These are phyloP conservation scores for Eulemur rufifrons DNA, from an alignment of 2,113 vertebrate genomes.

Conservation along the genomic window DNA sequence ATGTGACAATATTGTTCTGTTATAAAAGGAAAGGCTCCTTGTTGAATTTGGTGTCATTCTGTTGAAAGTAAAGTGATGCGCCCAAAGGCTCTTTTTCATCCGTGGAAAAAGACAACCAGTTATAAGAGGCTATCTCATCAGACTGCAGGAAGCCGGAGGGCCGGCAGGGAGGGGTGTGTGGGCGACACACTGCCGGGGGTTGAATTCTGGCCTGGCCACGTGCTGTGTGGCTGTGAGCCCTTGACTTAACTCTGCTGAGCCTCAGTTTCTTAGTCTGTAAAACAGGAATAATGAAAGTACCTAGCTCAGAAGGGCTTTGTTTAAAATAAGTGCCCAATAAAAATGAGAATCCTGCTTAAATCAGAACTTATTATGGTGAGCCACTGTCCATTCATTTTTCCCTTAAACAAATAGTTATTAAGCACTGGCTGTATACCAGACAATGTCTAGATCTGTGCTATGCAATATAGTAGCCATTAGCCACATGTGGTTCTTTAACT, in stretches of 20 bases:
- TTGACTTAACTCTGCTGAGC: background rate
- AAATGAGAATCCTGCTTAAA: background rate
- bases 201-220: background rate
- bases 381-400: background rate
- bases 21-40: background rate
- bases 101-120: background rate
- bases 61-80: background rate
- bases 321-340: background rate
- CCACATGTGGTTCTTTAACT: background rate
- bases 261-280: background rate
- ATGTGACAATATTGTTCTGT: background rate
- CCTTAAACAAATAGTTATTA: background rate
- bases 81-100: background rate
- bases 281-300: background rate
- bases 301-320: background rate
- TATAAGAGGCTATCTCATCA: background rate
- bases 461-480: background rate
- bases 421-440: background rate
- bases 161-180: too few relatives aligned
- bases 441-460: background rate
- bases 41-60: background rate
- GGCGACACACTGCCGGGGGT: background rate
- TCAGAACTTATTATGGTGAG: background rate
- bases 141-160: background rate
- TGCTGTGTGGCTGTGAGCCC: fast-evolving